Conservation (phyloP, 2,113 vertebrate genomes). For the Coracopsis vasa region DNA sequence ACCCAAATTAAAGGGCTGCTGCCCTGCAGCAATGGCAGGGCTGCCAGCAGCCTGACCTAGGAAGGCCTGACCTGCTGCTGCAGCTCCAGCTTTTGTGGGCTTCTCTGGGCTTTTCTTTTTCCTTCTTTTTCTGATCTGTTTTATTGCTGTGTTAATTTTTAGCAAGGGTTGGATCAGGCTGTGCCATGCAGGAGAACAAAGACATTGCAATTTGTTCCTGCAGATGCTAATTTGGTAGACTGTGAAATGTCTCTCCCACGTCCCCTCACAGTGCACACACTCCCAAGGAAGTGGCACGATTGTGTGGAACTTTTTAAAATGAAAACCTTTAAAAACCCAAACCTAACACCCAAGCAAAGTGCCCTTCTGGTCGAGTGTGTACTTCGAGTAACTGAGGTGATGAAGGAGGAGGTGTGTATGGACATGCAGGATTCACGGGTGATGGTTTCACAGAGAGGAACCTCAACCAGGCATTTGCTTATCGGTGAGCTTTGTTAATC, state of each 20-base stretch:
- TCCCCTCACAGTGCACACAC: not conserved
- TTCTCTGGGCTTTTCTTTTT: not conserved
- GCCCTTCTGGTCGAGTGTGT: not conserved
- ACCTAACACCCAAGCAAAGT: not conserved
- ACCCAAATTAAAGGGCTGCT: not conserved
- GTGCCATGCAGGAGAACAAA: not conserved
- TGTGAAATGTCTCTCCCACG: not conserved
- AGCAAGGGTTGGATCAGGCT: not conserved
- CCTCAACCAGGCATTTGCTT: not conserved
- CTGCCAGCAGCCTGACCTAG: not conserved
- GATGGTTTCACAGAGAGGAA: not conserved
- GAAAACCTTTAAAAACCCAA: not conserved
- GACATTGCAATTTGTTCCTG: not conserved
- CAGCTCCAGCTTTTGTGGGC: not conserved
- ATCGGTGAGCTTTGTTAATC: not conserved
- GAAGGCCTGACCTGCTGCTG: not conserved
- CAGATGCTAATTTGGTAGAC: not conserved
- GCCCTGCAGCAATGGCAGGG: not conserved
- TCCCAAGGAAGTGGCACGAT: not conserved
- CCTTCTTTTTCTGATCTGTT: not conserved
- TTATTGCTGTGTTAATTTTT: not conserved
- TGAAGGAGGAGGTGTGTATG: not conserved
- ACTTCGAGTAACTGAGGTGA: not conserved
- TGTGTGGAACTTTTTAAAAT: not conserved
- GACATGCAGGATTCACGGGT: not conserved